Percentiles rank a stretch among this genome's conserved stretches.
These are phyloP conservation scores for Pandemis heparana DNA, from an alignment of 2,888 invertebrate species.

Conservation along the genomic window DNA sequence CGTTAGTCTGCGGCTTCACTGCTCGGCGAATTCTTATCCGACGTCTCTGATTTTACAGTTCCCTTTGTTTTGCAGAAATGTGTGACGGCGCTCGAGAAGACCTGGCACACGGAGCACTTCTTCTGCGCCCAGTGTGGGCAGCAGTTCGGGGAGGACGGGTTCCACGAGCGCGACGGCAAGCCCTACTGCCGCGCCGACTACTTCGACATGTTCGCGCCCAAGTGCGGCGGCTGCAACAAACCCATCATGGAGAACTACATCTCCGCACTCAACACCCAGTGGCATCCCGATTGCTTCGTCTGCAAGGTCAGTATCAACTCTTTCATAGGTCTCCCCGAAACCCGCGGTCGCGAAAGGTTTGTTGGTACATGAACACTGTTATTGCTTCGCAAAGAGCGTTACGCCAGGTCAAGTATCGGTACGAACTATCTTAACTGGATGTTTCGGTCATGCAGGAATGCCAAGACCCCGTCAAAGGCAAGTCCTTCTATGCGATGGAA, in stretches of 20 bases:
- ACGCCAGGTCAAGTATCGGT: conserved; percentile 74
- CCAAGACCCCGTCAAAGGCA: conserved; percentile 96
- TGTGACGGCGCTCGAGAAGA: conserved; percentile 98
- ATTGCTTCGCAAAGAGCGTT: conserved; percentile 45
- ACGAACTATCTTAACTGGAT: conserved; percentile 51
- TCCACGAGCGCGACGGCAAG: conserved; percentile 98
- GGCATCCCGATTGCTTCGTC: conserved; percentile 99
- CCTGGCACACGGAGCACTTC: conserved; percentile 99
- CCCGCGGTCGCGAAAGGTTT: conserved; percentile 46
- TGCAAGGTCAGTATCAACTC: conserved; percentile 94
- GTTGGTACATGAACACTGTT: conserved; percentile 19
- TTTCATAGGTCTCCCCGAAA: conserved; percentile 29
- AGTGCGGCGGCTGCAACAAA: conserved; percentile 97
- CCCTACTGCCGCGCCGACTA: conserved; percentile 98
- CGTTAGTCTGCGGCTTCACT: conserved; percentile 86
- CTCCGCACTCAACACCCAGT: conserved; percentile 98
- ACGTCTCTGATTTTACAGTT: conserved; percentile 30
- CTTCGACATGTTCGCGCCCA: conserved; percentile 99
- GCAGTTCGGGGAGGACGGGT: conserved; percentile 98
- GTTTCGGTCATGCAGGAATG: conserved; percentile 91
- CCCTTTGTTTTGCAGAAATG: conserved; percentile 92
- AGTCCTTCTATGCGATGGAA: conserved; percentile 98
- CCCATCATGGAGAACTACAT: conserved; percentile 99
- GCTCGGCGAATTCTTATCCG: not conserved
- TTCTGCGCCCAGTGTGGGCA: conserved; percentile 99